Percentiles rank a stretch among this genome's conserved stretches.
Conservation (phyloP, 2,888 invertebrate species). For the Eurois occulta region DNA sequence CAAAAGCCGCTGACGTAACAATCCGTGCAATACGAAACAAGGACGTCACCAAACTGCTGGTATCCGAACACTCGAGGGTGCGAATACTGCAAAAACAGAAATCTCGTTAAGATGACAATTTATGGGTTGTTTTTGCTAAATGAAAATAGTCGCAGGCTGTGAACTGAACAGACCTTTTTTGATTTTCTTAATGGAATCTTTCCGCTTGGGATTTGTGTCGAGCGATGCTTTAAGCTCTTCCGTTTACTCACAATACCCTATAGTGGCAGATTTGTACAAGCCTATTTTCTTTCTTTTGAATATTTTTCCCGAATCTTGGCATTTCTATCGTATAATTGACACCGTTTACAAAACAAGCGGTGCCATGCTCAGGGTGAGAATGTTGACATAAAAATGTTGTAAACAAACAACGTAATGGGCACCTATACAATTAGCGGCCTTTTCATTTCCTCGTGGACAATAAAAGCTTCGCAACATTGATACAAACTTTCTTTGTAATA, state of each 20-base stretch:
- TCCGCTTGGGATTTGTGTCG: conserved; percentile 89
- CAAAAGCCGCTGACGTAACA: conserved; percentile 79
- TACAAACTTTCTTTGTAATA: conserved; percentile 87
- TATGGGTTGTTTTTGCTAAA: conserved; percentile 91
- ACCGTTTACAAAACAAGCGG: conserved; percentile 42
- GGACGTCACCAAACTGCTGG: conserved; percentile 79
- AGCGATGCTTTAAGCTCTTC: conserved; percentile 85
- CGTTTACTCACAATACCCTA: conserved; percentile 79
- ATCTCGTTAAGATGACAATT: conserved; percentile 91
- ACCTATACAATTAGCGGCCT: conserved; percentile 70
- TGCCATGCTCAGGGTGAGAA: conserved; percentile 12
- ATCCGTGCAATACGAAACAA: conserved; percentile 70
- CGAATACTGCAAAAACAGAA: conserved; percentile 89
- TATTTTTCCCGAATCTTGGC: conserved; percentile 60
- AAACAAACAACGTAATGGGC: conserved; percentile 58
- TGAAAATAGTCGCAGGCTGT: conserved; percentile 89
- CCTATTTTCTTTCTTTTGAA: conserved; percentile 71
- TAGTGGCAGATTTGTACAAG: conserved; percentile 75
- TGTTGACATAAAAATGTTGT: conserved; percentile 35
- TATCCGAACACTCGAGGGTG: conserved; percentile 83
- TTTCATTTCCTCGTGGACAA: conserved; percentile 77
- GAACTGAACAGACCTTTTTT: conserved; percentile 89
- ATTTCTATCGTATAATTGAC: conserved; percentile 65
- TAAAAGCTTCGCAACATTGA: conserved; percentile 81
- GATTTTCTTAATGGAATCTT: conserved; percentile 91